Conservation (phyloP, 1,140 invertebrate species). For the Zaprionus ornatus region DNA sequence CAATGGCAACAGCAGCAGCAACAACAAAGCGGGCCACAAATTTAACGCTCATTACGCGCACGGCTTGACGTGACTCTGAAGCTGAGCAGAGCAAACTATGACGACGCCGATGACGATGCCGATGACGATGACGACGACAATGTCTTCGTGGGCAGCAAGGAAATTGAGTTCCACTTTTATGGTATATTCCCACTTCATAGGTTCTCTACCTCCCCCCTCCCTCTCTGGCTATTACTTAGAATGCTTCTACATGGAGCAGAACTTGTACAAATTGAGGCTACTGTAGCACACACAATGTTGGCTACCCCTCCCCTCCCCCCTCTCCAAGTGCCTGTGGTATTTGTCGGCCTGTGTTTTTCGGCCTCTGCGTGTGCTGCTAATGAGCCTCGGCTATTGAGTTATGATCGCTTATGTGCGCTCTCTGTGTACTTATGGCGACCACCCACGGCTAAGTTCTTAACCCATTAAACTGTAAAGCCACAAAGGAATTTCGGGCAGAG, state of each 20-base stretch:
- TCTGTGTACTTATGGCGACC: constrained; percentile 22
- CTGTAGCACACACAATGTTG: constrained; percentile 62
- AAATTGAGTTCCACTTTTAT: constrained; percentile 70
- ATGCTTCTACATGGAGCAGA: constrained; percentile 57
- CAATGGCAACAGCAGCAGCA: constrained; percentile 27
- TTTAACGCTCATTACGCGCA: constrained; percentile 79
- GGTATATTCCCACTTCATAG: constrained; percentile 19
- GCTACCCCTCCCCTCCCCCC: neutral
- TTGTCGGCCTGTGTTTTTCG: constrained; percentile 2
- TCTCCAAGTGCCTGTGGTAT: constrained; percentile 31
- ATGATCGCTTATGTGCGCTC: constrained; percentile 55
- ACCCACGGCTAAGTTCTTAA: constrained; percentile 46
- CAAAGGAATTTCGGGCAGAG: constrained; percentile 17
- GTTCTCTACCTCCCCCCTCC: constrained; percentile 8
- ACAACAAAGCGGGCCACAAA: constrained; percentile 63
- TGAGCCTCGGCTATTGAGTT: constrained; percentile 70
- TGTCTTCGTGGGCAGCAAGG: constrained; percentile 69
- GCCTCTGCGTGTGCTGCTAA: constrained; percentile 55
- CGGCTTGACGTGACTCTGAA: constrained; percentile 66
- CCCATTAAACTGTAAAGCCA: constrained; percentile 38
- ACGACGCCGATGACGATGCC: neutral
- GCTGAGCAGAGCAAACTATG: neutral
- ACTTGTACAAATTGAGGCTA: constrained; percentile 65
- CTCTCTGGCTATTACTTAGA: constrained; percentile 69
- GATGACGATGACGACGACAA: constrained; percentile 19